Conservation (phyloP, 2,888 invertebrate genomes). For the Agrotis clavis region DNA sequence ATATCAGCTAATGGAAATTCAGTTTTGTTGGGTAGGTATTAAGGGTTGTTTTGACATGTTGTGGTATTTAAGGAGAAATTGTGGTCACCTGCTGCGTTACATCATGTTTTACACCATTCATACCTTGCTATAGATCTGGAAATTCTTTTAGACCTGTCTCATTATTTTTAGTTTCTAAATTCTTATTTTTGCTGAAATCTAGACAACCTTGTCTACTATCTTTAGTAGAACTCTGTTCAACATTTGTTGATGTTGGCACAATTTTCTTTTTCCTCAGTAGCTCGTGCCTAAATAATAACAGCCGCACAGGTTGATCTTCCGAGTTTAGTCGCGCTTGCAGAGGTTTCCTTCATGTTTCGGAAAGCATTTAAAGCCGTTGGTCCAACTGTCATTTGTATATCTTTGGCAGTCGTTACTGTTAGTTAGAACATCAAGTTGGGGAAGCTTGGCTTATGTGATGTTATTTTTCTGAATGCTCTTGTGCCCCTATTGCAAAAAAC, state of each 20-base stretch:
- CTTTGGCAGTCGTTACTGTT: too few species aligned
- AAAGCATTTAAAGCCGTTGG: too few species aligned
- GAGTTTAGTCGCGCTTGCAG: too few species aligned
- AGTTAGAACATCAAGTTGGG: too few species aligned
- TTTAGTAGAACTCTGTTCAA: neutral
- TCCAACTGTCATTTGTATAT: too few species aligned
- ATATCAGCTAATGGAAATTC: conserved; percentile 40
- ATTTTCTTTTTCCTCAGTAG: too few species aligned
- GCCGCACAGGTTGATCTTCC: too few species aligned
- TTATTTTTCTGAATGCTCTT: too few species aligned
- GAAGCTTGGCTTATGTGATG: too few species aligned
- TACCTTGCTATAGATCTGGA: conserved; percentile 54
- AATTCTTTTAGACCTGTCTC: conserved; percentile 46
- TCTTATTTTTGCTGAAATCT: neutral
- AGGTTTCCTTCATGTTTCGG: too few species aligned
- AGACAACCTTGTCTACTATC: neutral
- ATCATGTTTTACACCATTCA: conserved; percentile 74
- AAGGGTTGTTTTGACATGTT: conserved; percentile 49
- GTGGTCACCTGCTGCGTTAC: conserved; percentile 77
- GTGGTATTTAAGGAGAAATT: conserved; percentile 66
- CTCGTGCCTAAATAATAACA: too few species aligned
- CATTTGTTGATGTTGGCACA: neutral
- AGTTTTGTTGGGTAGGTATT: conserved; percentile 21
- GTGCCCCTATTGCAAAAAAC: too few species aligned
- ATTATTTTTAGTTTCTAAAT: neutral